Conservation (phyloP, 2,888 invertebrate genomes). For the Parnassius glacialis region DNA sequence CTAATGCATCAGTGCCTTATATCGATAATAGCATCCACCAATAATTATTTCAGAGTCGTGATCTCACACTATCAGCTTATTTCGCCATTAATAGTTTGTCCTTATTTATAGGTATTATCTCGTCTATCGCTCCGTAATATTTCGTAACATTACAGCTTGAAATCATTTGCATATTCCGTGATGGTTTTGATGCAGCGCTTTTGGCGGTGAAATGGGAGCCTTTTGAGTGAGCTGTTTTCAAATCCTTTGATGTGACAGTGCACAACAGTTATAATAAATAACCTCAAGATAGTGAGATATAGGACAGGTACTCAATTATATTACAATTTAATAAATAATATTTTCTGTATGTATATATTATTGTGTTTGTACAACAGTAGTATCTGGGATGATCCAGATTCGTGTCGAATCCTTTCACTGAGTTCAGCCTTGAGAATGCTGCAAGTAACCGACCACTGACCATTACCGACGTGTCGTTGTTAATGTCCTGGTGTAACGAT, state of each 20-base stretch:
- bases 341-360: slow-evolving; percentile 12
- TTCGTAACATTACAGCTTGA: slow-evolving; percentile 66
- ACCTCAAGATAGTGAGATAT: slow-evolving; percentile 12
- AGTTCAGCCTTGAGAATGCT: slow-evolving; percentile 62
- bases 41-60: slow-evolving; percentile 71
- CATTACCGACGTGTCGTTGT: slow-evolving; percentile 65
- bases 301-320: slow-evolving; percentile 13
- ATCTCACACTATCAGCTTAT: slow-evolving; percentile 70
- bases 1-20: slow-evolving; percentile 44
- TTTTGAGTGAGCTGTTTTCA: slow-evolving; percentile 10
- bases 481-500: slow-evolving; percentile 67
- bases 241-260: slow-evolving; percentile 17
- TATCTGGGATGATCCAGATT: slow-evolving; percentile 75
- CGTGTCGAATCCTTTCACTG: slow-evolving; percentile 71
- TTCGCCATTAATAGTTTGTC: slow-evolving; percentile 70
- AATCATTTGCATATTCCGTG: slow-evolving; percentile 72
- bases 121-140: slow-evolving; percentile 63
- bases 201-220: slow-evolving; percentile 36
- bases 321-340: slow-evolving; percentile 16
- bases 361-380: slow-evolving; percentile 17
- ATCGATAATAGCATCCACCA: slow-evolving; percentile 55
- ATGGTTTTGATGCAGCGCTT: slow-evolving; percentile 52
- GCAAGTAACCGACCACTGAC: slow-evolving; percentile 59
- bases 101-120: slow-evolving; percentile 75
- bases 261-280: slow-evolving; percentile 16